Percentiles rank a stretch among this genome's conserved stretches.
Evolutionary conservation across 2,888 invertebrate species (phyloP).

Genomic region (Maniola hyperantus): DNA sequence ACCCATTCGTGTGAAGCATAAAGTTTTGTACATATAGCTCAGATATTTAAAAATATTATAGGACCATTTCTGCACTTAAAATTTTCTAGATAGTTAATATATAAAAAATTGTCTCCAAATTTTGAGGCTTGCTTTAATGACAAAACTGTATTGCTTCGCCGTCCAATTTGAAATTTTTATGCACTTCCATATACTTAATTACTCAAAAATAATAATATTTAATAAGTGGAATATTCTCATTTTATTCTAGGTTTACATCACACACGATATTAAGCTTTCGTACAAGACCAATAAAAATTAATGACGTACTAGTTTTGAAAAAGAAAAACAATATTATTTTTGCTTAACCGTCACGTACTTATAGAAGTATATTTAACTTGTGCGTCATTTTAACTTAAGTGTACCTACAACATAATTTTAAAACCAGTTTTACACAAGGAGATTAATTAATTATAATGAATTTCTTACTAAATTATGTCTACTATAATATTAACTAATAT

Average conservation of each 20-base stretch:
- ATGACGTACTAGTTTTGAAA: too few species aligned
- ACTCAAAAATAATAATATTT: constrained; percentile 29
- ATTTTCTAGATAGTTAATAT: constrained; percentile 40
- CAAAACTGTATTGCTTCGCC: constrained; percentile 53
- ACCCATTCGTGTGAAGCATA: constrained; percentile 27
- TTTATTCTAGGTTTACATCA: background rate
- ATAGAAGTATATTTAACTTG: background rate
- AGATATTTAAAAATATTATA: constrained; percentile 28
- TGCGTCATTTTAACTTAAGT: background rate
- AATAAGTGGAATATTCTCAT: background rate
- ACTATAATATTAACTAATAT: constrained; percentile 6
- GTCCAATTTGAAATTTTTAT: constrained; percentile 49
- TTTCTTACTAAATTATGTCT: constrained; percentile 16
- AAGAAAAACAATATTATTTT: background rate
- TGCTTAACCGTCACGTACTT: background rate
- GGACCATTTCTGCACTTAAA: constrained; percentile 37
- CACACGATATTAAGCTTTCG: too few species aligned
- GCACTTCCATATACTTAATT: constrained; percentile 41
- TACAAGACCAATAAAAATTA: too few species aligned
- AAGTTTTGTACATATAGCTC: constrained; percentile 36
- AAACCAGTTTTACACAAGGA: constrained; percentile 5
- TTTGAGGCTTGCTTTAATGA: constrained; percentile 41
- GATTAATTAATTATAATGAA: background rate
- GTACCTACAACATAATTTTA: constrained; percentile 3
- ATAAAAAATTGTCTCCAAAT: constrained; percentile 30